phyloP scores from a whole-genome alignment of 2,888 invertebrate species.

The Embidobia sp. region DNA sequence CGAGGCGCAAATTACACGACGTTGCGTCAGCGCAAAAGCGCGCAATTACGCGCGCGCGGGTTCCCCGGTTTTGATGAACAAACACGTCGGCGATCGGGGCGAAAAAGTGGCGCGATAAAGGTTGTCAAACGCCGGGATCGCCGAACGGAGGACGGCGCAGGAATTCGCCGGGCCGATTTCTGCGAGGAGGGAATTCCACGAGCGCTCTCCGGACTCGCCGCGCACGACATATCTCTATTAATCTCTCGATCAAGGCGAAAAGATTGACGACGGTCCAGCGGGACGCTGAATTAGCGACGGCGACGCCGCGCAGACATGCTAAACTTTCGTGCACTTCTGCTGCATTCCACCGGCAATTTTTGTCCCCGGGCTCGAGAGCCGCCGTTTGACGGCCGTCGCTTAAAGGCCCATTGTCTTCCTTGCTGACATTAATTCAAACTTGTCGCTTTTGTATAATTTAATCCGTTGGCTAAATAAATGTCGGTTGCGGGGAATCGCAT shows the following conservation, averaged over 20 bases:
- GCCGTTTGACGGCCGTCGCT: no score
- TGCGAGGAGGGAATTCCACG: slow-evolving; percentile 60
- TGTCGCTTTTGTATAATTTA: no score
- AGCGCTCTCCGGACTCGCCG: slow-evolving; percentile 53
- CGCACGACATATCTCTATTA: slow-evolving; percentile 65
- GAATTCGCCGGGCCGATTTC: slow-evolving; percentile 49
- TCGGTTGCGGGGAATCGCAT: no score
- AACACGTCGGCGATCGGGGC: no score
- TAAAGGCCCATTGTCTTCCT: no score
- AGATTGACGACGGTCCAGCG: slow-evolving; percentile 52
- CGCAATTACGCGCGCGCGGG: no score
- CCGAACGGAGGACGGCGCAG: slow-evolving; percentile 38
- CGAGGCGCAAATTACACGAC: slow-evolving; percentile 26
- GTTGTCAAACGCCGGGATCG: slow-evolving; percentile 45
- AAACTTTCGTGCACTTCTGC: slow-evolving; percentile 15
- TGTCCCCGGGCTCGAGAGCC: no score
- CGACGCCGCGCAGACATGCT: slow-evolving; percentile 41
- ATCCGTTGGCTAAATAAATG: no score
- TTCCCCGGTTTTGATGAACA: no score
- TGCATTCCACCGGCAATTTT: no score
- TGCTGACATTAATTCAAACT: no score
- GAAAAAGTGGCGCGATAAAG: slow-evolving; percentile 16
- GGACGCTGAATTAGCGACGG: slow-evolving; percentile 41
- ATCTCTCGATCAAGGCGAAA: slow-evolving; percentile 59
- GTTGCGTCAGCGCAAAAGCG: no score